Evolutionary conservation across 2,888 invertebrate genomes (phyloP), one percentile per base, ranked within the genome.

Genomic region (Eupithecia insigniata): DNA sequence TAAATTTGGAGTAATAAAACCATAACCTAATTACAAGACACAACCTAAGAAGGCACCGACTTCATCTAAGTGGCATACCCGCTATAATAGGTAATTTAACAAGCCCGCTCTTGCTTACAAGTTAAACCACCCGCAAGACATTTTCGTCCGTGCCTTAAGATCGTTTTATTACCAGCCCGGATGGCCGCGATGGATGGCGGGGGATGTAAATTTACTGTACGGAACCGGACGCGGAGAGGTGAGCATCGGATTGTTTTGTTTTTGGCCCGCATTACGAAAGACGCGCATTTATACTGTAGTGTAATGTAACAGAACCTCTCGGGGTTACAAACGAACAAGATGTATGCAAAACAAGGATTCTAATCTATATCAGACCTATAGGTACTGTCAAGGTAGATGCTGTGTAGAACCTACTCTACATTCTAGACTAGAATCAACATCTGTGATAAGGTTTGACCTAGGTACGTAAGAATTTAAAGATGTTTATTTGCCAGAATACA

Each of bases 121-220:
- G 81, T 81, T 82, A 71, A 51, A 69, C 75, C 79, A 66, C 78
- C 78, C 84, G 80, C 88, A 91, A 93, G 93, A 92, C 90, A 90
- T 89, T 92, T 88, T 90, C 90, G 89, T 90, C 88, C 85, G 87
- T 89, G 89, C 89, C 91, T 91, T 90, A 90, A 91, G 92, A 92
- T 92, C 92, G 92, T 93, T 93, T 93, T 93, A 93, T 93, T 92
- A 89, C 92, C 90, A 87, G 84, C 88, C 92, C 92, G 92, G 92
- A 92, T 92, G 93, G 94, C 93, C 93, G 90, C 91, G 92, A 94
- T 92, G 90, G 92, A 94, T 92, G 92, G 92, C 89, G 88, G 92
- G 89, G 92, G 90, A 93, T 93, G 93, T 93, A 93, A 93, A 93
- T 93, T 93, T 93, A 93, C 87, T 91, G 90, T 90, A 90, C 89